A percentile compares a stretch with the other conserved stretches of the same genome.
Evolutionary conservation across 1,140 invertebrate species (phyloP).

Genomic region (Phthorimaea operculella): DNA sequence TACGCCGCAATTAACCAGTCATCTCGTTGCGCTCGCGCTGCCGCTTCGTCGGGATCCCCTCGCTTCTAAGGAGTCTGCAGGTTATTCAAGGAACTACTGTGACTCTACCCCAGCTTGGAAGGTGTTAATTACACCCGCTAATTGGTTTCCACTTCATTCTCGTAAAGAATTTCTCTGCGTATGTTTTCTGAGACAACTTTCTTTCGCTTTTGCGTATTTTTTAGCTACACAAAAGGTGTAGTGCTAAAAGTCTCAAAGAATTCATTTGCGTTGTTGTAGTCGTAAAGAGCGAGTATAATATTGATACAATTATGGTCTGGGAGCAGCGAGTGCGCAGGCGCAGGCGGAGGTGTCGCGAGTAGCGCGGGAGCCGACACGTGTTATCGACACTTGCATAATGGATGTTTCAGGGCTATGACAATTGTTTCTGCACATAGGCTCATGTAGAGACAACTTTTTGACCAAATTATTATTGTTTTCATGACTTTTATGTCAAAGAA

Average conservation of each 20-base stretch:
- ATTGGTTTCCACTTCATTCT: slow-evolving; percentile 19
- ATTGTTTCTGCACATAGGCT: neutral
- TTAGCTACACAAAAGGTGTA: no score
- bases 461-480: no score
- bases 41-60: slow-evolving; percentile 28
- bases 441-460: neutral
- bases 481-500: no score
- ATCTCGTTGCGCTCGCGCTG: slow-evolving; percentile 31
- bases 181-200: no score
- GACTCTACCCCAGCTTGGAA: slow-evolving; percentile 36
- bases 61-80: slow-evolving; percentile 34
- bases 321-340: slow-evolving; percentile 16
- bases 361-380: slow-evolving; percentile 51
- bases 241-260: no score
- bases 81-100: slow-evolving; percentile 50
- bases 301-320: slow-evolving; percentile 53
- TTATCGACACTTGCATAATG: slow-evolving; percentile 58
- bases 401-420: slow-evolving; percentile 39
- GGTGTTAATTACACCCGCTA: slow-evolving; percentile 34
- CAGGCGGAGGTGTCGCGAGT: slow-evolving; percentile 45
- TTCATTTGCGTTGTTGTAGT: no score
- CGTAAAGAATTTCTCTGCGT: slow-evolving; percentile 1
- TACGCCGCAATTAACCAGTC: slow-evolving; percentile 58
- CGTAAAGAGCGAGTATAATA: slow-evolving; percentile 19
- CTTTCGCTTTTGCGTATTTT: no score